These are phyloP conservation scores for Drosophila mauritiana DNA, from an alignment of 1,140 invertebrate genomes.

Conservation along the genomic window DNA sequence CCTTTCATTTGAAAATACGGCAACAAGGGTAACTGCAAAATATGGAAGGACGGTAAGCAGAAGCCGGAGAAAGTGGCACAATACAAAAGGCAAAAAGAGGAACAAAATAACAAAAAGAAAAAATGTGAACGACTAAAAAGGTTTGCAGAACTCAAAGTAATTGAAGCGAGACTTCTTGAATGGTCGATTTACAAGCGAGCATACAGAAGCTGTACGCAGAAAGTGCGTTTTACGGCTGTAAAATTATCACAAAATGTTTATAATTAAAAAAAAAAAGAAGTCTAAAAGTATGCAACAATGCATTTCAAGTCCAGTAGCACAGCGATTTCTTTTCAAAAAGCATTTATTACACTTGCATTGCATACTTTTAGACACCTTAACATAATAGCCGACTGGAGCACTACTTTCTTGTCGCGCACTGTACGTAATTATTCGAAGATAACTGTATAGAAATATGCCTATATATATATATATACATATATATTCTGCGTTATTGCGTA, in stretches of 20 bases:
- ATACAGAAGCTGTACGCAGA: constrained; percentile 2
- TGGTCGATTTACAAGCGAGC: constrained; percentile 7
- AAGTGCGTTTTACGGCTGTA: constrained; percentile 7
- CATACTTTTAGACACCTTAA: not conserved
- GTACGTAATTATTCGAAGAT: constrained; percentile 13
- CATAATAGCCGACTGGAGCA: too few species aligned
- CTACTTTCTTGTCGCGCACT: not conserved
- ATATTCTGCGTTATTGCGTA: constrained; percentile 9
- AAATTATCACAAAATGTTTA: not conserved
- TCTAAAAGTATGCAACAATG: not conserved
- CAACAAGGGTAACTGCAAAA: constrained; percentile 31
- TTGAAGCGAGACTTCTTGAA: constrained; percentile 37
- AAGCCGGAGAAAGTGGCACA: constrained; percentile 17
- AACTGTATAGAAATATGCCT: constrained; percentile 14
- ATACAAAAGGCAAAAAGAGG: constrained; percentile 6
- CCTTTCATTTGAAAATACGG: constrained; percentile 56
- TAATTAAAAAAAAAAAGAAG: not conserved
- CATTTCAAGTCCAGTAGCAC: too few species aligned
- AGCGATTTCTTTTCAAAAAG: too few species aligned
- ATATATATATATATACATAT: not conserved
- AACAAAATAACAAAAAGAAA: constrained; percentile 5
- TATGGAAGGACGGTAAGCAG: not conserved
- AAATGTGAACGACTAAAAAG: constrained; percentile 11
- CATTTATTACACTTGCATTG: too few species aligned
- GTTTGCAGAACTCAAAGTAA: constrained; percentile 39